Evolutionary conservation across 2,888 invertebrate genomes (phyloP).

Genomic region (Eumacrocentrus americanus): DNA sequence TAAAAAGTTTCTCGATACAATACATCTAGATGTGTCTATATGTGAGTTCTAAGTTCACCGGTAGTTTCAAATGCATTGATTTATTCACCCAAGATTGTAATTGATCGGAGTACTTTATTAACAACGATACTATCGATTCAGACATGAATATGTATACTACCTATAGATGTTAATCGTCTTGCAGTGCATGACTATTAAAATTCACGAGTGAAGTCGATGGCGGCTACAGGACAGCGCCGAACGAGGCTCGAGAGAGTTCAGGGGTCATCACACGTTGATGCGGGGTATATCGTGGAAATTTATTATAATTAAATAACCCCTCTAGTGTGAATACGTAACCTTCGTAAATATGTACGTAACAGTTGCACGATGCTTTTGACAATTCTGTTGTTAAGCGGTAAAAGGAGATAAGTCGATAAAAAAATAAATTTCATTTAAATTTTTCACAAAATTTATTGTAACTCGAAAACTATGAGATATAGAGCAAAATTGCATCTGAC

Average conservation of each 20-base stretch:
- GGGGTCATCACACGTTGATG: conserved; percentile 26
- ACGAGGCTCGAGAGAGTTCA: conserved; percentile 31
- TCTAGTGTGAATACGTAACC: conserved; percentile 1
- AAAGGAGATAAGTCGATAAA: too few species aligned
- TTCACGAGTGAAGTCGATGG: conserved; percentile 24
- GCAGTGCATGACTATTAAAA: conserved; percentile 30
- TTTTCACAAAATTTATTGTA: too few species aligned
- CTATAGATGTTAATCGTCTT: background rate
- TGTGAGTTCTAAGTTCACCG: background rate
- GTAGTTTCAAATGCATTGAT: too few species aligned
- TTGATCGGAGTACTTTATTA: too few species aligned
- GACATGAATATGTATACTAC: background rate
- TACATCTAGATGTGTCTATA: background rate
- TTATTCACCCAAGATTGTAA: too few species aligned
- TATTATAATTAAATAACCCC: conserved; percentile 45
- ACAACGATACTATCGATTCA: too few species aligned
- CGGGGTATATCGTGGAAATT: conserved; percentile 37
- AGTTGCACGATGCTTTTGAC: conserved; percentile 18
- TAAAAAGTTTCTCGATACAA: conserved; percentile 22
- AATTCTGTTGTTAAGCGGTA: too few species aligned
- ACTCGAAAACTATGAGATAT: too few species aligned
- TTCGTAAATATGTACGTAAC: conserved; percentile 25
- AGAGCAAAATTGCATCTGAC: too few species aligned
- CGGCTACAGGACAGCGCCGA: conserved; percentile 20
- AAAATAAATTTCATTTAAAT: background rate